phyloP scores from a whole-genome alignment of 2,888 invertebrate species.

The Rhyacophila evoluta region DNA sequence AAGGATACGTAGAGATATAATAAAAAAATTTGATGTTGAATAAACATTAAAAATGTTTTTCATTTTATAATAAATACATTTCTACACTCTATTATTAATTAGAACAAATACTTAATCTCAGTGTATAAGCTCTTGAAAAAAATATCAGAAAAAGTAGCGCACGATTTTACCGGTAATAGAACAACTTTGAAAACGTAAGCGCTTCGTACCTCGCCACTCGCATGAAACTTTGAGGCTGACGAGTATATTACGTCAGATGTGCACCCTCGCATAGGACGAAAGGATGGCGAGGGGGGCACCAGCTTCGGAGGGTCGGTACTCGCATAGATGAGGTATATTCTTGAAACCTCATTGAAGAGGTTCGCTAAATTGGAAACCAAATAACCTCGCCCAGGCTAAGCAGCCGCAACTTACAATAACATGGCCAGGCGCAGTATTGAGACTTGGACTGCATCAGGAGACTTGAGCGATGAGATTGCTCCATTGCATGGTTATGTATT shows the following conservation, averaged over 20 bases:
- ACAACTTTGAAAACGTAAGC: neutral
- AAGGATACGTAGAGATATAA: no score
- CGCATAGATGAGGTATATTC: slow-evolving; percentile 18
- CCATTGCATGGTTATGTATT: no score
- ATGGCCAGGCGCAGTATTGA: slow-evolving; percentile 18
- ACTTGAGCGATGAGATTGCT: neutral
- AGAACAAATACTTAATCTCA: no score
- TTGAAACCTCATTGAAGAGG: slow-evolving; percentile 33
- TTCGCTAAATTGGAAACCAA: slow-evolving; percentile 38
- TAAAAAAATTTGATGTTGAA: no score
- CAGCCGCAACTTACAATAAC: slow-evolving; percentile 31
- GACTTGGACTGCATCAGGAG: neutral
- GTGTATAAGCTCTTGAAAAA: neutral
- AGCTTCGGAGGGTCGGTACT: neutral
- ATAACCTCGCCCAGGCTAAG: slow-evolving; percentile 26
- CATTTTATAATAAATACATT: no score
- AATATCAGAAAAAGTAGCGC: neutral
- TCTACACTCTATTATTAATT: no score
- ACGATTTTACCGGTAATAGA: neutral
- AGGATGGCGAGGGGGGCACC: neutral
- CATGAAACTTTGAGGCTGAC: neutral
- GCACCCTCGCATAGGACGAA: neutral
- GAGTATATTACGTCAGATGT: slow-evolving; percentile 18
- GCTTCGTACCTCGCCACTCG: neutral
- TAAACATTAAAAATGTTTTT: no score